phyloP scores from a whole-genome alignment of 2,797 vertebrate species.

The Takifugu rubripes region DNA sequence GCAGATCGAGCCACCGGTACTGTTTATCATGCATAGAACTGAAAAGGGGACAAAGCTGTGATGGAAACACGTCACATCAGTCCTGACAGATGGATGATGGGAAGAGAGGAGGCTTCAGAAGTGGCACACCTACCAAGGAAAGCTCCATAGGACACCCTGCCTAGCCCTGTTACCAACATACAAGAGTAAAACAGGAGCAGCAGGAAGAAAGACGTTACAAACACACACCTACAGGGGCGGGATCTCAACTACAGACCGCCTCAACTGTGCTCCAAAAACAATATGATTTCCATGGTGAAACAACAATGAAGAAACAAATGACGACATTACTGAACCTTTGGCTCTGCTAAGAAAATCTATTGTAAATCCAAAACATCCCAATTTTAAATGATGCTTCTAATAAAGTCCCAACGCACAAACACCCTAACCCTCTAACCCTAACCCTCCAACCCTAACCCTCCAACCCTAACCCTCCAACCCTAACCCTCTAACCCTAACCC shows the following conservation, averaged over 20 bases:
- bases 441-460: too few relatives aligned
- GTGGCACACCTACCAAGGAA: conserved; percentile 86
- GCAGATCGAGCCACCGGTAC: background rate
- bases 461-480: too few relatives aligned
- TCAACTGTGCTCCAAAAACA: too few relatives aligned
- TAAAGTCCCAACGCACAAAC: too few relatives aligned
- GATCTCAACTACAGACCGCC: background rate
- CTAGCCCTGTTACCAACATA: conserved; percentile 79
- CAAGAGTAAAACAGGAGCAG: conserved; percentile 49
- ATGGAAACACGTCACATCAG: background rate
- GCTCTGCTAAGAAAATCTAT: too few relatives aligned
- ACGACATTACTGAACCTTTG: too few relatives aligned
- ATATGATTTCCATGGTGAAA: too few relatives aligned
- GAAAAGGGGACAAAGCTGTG: background rate
- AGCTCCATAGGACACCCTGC: conserved; percentile 89
- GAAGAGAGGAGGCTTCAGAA: background rate
- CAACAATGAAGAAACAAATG: too few relatives aligned
- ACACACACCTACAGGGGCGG: conserved; percentile 9
- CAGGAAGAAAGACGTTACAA: conserved; percentile 28
- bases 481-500: too few relatives aligned
- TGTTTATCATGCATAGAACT: background rate
- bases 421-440: too few relatives aligned
- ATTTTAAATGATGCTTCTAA: too few relatives aligned
- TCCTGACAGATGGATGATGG: background rate
- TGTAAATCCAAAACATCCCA: too few relatives aligned